Percentiles rank a stretch among this genome's conserved stretches.
Conservation (phyloP, 2,888 invertebrate genomes). For the Harpagoxenus sublaevis region DNA sequence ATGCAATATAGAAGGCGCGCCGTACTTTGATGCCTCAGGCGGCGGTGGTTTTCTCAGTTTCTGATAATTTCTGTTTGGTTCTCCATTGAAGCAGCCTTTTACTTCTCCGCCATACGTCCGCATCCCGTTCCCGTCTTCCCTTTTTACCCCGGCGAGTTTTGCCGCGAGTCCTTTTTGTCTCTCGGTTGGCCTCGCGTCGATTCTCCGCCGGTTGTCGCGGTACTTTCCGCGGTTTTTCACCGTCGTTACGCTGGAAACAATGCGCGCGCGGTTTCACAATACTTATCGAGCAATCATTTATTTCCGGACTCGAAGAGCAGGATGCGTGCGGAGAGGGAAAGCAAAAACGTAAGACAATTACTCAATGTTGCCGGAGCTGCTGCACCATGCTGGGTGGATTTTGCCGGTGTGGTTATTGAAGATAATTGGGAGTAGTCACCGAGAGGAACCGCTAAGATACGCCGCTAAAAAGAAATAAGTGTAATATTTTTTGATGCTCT, state of each 20-base stretch:
- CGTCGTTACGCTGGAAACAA: constrained; percentile 65
- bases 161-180: constrained; percentile 31
- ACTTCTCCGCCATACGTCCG: constrained; percentile 1
- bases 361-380: constrained; percentile 61
- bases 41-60: constrained; percentile 63
- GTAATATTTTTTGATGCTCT: too few species aligned
- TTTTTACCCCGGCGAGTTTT: constrained; percentile 22
- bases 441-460: constrained; percentile 34
- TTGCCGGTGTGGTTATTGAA: constrained; percentile 65
- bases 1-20: constrained; percentile 28
- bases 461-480: too few species aligned
- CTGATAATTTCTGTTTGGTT: constrained; percentile 62
- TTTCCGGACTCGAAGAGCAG: constrained; percentile 63
- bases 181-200: constrained; percentile 28
- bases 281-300: constrained; percentile 69
- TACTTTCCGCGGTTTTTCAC: constrained; percentile 43
- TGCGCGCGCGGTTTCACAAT: constrained; percentile 64
- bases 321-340: constrained; percentile 45
- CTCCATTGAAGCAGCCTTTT: constrained; percentile 49
- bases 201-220: constrained; percentile 52
- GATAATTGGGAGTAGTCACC: constrained; percentile 72
- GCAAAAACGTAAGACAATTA: constrained; percentile 73
- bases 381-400: constrained; percentile 48
- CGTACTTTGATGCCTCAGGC: constrained; percentile 43
- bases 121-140: neutral